Base-by-base conservation (phyloP, 2,113 vertebrate species). In the Falco punctatus region DNA sequence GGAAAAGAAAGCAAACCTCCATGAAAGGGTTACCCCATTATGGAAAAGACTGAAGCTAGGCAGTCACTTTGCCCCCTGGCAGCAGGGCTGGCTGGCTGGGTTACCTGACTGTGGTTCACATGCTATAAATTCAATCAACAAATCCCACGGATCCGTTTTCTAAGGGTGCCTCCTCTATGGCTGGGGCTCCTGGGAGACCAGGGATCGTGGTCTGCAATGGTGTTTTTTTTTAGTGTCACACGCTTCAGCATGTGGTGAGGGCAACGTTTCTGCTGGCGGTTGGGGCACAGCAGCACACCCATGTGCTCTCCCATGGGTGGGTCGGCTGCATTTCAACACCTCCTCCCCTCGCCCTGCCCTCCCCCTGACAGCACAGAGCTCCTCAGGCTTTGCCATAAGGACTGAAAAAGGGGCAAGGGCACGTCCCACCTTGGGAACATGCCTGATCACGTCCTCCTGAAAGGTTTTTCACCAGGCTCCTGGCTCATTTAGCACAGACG, bases 291-390 rank as follows among this genome's bases (percentile, higher is more conserved):
- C 62, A 88, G 59, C 49, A 33, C 80, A 58, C 33, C 70, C 3
- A 38, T 10, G 2, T 2, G 5, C 10, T 59, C 22, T 11, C 20
- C 26, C 10, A 2, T 0, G 1, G 3, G 28, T 9, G 1, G 3
- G 27, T 85, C 57, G 8, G 19, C 64, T 38, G 14, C 9, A 3
- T 51, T 88, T 70, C 61, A 69, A 69, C 9, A 16, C 3, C 10
- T 13, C 18, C 40, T 42, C 10, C 58, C 33, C 66, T 66, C 2
- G 2, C 6, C 33, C 46, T 35, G n/a, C 33, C 30, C 38, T 83
- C 65, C 51, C 35, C 5, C 52, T 17, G 19, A 46, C 51, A 62
- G 35, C 38, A 73, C 28, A 26, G 22, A 22, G 16, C 11, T 87
- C 42, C 82, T 75, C 35, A 38, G 33, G 46, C 54, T 92, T 81